A percentile compares a stretch with the other conserved stretches of the same genome.
Evolutionary conservation across 1,140 invertebrate species (phyloP).

Genomic region (Condylostylus longicornis): DNA sequence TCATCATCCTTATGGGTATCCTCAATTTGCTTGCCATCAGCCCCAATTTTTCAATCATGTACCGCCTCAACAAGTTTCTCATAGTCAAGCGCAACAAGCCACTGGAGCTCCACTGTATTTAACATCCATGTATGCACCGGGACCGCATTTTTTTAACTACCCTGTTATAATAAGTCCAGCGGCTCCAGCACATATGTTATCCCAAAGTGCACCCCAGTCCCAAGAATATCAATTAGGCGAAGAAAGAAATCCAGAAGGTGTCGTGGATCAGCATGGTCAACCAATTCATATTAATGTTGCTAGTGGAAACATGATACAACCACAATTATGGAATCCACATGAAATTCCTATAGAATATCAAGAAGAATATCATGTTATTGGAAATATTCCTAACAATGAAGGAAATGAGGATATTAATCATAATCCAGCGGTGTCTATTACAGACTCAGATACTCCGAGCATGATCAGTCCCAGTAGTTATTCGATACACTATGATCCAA

Average conservation of each 20-base stretch:
- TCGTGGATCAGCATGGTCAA: conserved; percentile 15
- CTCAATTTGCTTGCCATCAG: conserved; percentile 17
- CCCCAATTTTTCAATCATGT: conserved; percentile 21
- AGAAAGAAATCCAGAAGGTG: conserved; percentile 13
- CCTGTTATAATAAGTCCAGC: conserved; percentile 14
- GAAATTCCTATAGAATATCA: conserved; percentile 15
- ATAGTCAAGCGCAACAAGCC: conserved; percentile 19
- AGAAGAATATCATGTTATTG: conserved; percentile 24
- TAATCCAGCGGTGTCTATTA: conserved; percentile 19
- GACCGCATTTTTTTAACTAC: conserved; percentile 11
- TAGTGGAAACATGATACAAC: conserved; percentile 9
- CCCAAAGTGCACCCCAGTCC: too few species aligned
- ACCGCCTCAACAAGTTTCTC: conserved; percentile 13
- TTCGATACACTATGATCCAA: conserved; percentile 24
- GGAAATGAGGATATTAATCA: conserved; percentile 24
- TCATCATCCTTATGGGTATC: conserved; percentile 14
- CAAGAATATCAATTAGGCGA: conserved; percentile 21
- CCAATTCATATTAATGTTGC: conserved; percentile 8
- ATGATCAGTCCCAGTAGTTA: conserved; percentile 29
- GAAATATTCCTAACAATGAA: conserved; percentile 5
- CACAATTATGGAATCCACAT: conserved; percentile 19
- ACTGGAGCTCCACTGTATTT: conserved; percentile 20
- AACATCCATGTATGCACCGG: conserved; percentile 14
- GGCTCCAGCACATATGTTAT: too few species aligned
- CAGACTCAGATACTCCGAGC: conserved; percentile 21